These are phyloP conservation scores for Spongilla lacustris DNA, from an alignment of 37 sponge, comb jelly and placozoan species.

Conservation along the genomic window DNA sequence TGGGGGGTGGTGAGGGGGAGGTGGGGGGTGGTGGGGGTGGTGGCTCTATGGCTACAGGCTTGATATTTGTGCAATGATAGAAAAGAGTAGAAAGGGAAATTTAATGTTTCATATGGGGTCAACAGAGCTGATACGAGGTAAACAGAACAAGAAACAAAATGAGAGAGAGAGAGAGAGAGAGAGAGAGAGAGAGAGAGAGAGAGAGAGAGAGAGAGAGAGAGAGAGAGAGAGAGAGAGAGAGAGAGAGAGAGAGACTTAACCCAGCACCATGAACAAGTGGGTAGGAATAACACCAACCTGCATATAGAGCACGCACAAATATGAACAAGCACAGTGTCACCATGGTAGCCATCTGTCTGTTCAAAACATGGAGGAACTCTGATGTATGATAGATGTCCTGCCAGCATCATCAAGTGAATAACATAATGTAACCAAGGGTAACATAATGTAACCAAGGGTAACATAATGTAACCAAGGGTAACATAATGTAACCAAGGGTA, in stretches of 20 bases:
- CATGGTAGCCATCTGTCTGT: conserved; percentile 47
- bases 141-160: no score
- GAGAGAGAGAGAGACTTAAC: neutral
- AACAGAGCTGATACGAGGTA: no score
- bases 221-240: conserved; percentile 18
- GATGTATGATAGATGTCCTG: conserved; percentile 49
- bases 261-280: no score
- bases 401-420: no score
- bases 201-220: conserved; percentile 23
- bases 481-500: neutral
- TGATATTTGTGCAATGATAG: no score
- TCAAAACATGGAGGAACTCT: conserved; percentile 54
- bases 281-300: neutral
- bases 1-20: neutral
- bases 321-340: conserved; percentile 58
- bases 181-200: neutral
- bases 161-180: no score
- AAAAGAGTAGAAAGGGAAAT: no score
- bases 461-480: neutral
- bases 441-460: neutral
- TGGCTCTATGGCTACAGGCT: no score
- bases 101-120: no score
- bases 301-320: conserved; percentile 27
- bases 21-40: no score
- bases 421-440: no score